These are phyloP conservation scores for Pararge aegeria DNA, from an alignment of 1,140 invertebrate genomes.

Conservation along the genomic window DNA sequence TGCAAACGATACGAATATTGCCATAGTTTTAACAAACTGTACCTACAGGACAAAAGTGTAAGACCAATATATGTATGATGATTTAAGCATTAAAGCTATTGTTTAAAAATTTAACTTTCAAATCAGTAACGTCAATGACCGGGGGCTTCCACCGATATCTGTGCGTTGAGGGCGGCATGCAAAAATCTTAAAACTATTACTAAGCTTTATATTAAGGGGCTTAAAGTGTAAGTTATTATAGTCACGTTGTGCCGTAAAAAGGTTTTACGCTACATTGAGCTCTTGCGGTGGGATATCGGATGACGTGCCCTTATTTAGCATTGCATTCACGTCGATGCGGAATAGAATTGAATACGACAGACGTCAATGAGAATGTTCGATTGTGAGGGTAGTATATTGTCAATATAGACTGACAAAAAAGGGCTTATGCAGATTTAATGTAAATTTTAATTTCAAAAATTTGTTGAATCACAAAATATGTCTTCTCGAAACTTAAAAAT, in stretches of 20 bases:
- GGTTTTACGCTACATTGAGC: conserved; percentile 46
- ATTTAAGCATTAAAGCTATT: neutral
- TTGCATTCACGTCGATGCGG: conserved; percentile 46
- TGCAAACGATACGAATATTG: conserved; percentile 1
- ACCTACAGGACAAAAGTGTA: neutral
- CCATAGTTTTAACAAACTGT: neutral
- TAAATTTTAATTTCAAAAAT: too few relatives aligned
- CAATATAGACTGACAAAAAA: too few relatives aligned
- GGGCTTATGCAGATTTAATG: too few relatives aligned
- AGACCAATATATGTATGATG: neutral
- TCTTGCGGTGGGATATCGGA: conserved; percentile 49
- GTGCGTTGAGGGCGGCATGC: conserved; percentile 12
- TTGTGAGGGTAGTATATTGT: conserved; percentile 8
- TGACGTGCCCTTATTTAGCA: conserved; percentile 63
- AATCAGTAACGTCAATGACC: conserved; percentile 40
- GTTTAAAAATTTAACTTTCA: conserved; percentile 13
- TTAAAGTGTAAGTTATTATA: conserved; percentile 33
- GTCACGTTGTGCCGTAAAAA: conserved; percentile 23
- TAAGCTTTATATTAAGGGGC: conserved; percentile 12
- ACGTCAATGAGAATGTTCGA: conserved; percentile 22
- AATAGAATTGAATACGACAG: conserved; percentile 21
- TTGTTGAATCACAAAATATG: too few relatives aligned
- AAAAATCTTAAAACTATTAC: conserved; percentile 5
- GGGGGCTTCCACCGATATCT: conserved; percentile 35
- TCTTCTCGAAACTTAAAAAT: too few relatives aligned